These are phyloP conservation scores for Helarctos malayanus DNA, from an alignment of 2,797 vertebrate species.

Conservation along the genomic window DNA sequence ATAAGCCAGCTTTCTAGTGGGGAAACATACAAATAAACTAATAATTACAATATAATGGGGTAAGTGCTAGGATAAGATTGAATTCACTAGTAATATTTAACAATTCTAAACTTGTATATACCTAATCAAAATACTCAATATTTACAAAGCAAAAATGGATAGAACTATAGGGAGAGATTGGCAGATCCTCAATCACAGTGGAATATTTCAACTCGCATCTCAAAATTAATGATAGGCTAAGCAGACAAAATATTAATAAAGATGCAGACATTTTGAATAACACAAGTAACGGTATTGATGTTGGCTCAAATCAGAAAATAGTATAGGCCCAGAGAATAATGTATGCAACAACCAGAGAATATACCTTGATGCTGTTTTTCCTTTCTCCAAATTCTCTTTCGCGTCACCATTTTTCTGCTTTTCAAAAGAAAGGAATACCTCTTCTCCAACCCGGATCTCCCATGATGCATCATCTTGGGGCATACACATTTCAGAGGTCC, in stretches of 20 bases:
- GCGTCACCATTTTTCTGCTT: neutral
- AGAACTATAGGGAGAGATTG: neutral
- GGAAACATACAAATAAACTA: neutral
- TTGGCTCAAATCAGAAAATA: neutral
- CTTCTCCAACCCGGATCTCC: neutral
- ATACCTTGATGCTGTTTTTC: neutral
- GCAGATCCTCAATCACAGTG: neutral
- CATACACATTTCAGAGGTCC: neutral
- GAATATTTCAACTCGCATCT: neutral
- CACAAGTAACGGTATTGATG: neutral
- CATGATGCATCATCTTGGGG: neutral
- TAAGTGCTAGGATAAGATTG: neutral
- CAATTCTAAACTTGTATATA: neutral
- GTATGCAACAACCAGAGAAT: neutral
- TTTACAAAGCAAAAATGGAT: neutral
- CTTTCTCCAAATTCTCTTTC: neutral
- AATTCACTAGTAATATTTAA: neutral
- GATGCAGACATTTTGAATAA: neutral
- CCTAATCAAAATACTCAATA: neutral
- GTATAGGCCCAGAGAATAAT: neutral
- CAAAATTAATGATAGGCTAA: neutral
- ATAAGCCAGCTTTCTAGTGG: neutral
- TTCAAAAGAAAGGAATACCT: neutral
- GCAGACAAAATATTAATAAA: neutral
- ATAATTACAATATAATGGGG: neutral